Conservation (phyloP, 2,888 invertebrate species). For the Meganola albula region DNA sequence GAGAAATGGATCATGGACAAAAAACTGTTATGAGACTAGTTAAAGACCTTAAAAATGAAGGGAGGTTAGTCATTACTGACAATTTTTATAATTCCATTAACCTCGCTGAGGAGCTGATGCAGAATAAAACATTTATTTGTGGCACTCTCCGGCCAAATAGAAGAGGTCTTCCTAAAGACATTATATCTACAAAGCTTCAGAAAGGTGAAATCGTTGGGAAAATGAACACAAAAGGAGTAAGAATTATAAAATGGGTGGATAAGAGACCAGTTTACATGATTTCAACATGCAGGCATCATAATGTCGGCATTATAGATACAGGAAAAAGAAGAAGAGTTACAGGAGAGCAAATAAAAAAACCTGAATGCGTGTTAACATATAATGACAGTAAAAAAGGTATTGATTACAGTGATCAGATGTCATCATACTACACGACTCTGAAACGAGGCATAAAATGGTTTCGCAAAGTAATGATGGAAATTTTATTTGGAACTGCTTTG, state of each 20-base stretch:
- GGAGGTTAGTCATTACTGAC: constrained; percentile 20
- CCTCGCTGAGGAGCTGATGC: constrained; percentile 3
- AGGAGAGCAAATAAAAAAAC: constrained; percentile 9
- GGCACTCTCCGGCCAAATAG: constrained; percentile 7
- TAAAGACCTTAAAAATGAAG: constrained; percentile 13
- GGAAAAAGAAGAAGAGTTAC: no score
- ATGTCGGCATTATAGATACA: no score
- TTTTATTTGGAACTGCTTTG: constrained; percentile 20
- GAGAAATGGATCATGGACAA: constrained; percentile 10
- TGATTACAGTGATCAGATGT: no score
- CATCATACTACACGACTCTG: constrained; percentile 16
- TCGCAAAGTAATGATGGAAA: constrained; percentile 18
- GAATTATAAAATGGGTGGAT: constrained; percentile 7
- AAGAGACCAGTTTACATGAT: constrained; percentile 6
- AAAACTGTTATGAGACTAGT: constrained; percentile 13
- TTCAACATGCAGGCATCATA: no score
- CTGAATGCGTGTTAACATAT: constrained; percentile 6
- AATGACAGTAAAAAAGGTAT: constrained; percentile 20
- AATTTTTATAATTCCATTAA: constrained; percentile 31
- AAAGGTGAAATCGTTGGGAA: constrained; percentile 5
- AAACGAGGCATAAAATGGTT: constrained; percentile 23
- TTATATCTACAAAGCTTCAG: constrained; percentile 3
- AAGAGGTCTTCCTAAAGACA: constrained; percentile 4
- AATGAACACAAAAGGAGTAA: constrained; percentile 7
- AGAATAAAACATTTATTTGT: constrained; percentile 3